Conservation (phyloP, 2,888 invertebrate genomes). For the Catonia carolina region DNA sequence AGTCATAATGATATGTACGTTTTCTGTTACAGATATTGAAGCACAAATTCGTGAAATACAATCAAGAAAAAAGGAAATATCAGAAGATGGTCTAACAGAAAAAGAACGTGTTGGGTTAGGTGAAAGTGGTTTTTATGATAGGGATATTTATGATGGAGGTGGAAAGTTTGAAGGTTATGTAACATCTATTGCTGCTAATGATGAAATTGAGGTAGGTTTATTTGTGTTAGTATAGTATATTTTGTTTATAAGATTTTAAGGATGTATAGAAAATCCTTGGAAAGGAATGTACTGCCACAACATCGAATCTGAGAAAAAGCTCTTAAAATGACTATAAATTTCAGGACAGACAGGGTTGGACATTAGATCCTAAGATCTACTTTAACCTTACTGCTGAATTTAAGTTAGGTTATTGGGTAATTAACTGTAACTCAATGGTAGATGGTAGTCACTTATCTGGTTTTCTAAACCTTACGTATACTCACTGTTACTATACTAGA, state of each 20-base stretch:
- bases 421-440: no score
- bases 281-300: no score
- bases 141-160: slow-evolving; percentile 86
- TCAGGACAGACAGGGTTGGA: not conserved
- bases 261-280: not conserved
- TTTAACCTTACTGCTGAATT: no score
- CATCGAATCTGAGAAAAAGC: no score
- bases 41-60: slow-evolving; percentile 90
- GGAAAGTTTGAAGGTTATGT: slow-evolving; percentile 89
- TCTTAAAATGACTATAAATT: no score
- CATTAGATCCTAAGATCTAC: no score
- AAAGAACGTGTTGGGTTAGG: slow-evolving; percentile 79
- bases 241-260: not conserved
- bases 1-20: no score
- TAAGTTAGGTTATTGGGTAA: no score
- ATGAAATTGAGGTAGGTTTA: slow-evolving; percentile 70
- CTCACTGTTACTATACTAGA: no score
- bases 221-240: not conserved
- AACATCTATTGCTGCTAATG: slow-evolving; percentile 93
- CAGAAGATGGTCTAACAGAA: slow-evolving; percentile 47
- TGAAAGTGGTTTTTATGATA: slow-evolving; percentile 81
- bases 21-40: slow-evolving; percentile 88
- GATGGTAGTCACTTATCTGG: no score
- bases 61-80: slow-evolving; percentile 72
- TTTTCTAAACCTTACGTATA: no score